Evolutionary conservation across 2,888 invertebrate genomes (phyloP).

Genomic region (Opisthograptis luteolata): DNA sequence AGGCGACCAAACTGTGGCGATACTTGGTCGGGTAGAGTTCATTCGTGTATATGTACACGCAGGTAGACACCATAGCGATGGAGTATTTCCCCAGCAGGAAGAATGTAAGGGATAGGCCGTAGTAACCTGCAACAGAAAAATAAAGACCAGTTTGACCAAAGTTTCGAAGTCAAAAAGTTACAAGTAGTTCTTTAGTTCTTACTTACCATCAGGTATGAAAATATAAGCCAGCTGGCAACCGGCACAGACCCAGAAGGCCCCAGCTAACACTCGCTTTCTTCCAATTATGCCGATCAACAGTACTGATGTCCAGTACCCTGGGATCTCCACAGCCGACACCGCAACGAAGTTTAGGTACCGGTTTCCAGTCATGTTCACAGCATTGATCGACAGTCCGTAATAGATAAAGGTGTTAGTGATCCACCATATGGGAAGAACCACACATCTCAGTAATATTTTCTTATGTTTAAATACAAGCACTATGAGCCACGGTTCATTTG

Average conservation of each 20-base stretch:
- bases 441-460: no score
- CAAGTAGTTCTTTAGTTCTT: no score
- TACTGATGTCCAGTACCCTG: background rate
- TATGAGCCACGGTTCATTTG: no score
- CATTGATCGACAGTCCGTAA: background rate
- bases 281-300: background rate
- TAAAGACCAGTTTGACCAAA: no score
- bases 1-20: constrained; percentile 84
- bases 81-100: constrained; percentile 85
- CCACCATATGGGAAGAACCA: background rate
- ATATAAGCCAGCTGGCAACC: background rate
- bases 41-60: constrained; percentile 84
- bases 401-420: background rate
- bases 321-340: background rate
- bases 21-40: constrained; percentile 86
- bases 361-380: background rate
- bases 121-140: no score
- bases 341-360: background rate
- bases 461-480: no score
- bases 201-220: background rate
- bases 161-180: no score
- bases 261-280: background rate
- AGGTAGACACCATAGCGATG: constrained; percentile 83
- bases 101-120: constrained; percentile 70
- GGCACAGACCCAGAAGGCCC: background rate